Conservation (phyloP, 2,888 invertebrate species). For the Chaitophorus viminalis region DNA sequence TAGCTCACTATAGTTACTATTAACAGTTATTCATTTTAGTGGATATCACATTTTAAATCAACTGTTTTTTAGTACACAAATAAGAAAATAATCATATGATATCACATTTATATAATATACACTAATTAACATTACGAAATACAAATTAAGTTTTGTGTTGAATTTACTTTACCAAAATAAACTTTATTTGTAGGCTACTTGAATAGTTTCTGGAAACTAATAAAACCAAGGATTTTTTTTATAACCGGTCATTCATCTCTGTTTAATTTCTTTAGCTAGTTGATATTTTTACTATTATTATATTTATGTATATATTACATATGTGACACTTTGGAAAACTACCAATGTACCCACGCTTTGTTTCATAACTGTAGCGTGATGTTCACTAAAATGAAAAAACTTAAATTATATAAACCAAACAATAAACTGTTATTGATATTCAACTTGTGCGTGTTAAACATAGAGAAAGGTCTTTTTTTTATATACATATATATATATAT, state of each 20-base stretch:
- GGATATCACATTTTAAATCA: no score
- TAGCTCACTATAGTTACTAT: background rate
- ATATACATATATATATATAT: no score
- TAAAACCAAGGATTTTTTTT: conserved; percentile 25
- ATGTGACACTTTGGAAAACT: conserved; percentile 47
- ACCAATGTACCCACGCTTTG: conserved; percentile 46
- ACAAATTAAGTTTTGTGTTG: background rate
- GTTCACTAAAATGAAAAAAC: background rate
- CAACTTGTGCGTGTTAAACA: conserved; percentile 5
- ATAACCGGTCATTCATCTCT: conserved; percentile 33
- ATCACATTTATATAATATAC: background rate
- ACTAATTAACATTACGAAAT: background rate
- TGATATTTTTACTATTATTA: background rate
- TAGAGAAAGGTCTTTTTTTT: background rate
- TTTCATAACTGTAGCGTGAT: conserved; percentile 6
- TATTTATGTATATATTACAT: conserved; percentile 42
- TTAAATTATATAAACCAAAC: conserved; percentile 11
- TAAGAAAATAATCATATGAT: background rate
- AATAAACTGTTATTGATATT: conserved; percentile 11
- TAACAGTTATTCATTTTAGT: background rate
- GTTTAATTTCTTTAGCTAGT: background rate
- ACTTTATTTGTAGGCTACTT: background rate
- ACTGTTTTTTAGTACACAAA: no score
- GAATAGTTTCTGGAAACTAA: background rate
- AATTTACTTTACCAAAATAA: background rate